These are phyloP conservation scores for Philopotamus ludificatus DNA, from an alignment of 1,140 invertebrate species.

Conservation along the genomic window DNA sequence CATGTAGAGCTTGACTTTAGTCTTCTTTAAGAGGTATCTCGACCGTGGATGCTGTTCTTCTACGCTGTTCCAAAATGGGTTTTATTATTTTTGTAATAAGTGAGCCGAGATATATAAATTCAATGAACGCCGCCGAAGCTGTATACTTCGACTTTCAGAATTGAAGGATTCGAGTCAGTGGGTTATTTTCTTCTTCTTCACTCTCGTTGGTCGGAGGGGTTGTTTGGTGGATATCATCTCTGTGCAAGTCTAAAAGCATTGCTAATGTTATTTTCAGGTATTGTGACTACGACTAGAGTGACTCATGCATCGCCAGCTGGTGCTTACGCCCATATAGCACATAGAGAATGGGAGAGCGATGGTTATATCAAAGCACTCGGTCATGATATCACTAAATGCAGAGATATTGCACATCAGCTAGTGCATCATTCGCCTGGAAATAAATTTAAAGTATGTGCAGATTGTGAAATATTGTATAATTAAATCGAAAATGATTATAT, in stretches of 20 bases:
- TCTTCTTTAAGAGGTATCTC: too few relatives aligned
- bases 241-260: background rate
- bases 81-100: too few relatives aligned
- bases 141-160: slow-evolving; percentile 49
- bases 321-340: slow-evolving; percentile 74
- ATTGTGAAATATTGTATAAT: background rate
- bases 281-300: slow-evolving; percentile 74
- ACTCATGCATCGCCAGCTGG: slow-evolving; percentile 76
- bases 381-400: slow-evolving; percentile 49
- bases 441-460: slow-evolving; percentile 49
- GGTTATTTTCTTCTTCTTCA: too few relatives aligned
- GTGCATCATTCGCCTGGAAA: slow-evolving; percentile 59
- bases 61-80: slow-evolving; percentile 66
- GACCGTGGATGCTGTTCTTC: slow-evolving; percentile 59
- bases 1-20: too few relatives aligned
- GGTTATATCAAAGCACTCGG: slow-evolving; percentile 55
- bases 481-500: background rate
- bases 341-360: slow-evolving; percentile 81
- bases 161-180: background rate
- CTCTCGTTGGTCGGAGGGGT: too few relatives aligned
- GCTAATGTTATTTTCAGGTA: slow-evolving; percentile 49
- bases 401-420: slow-evolving; percentile 61
- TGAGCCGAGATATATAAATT: too few relatives aligned
- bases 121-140: slow-evolving; percentile 67
- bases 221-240: too few relatives aligned